These are phyloP conservation scores for Metacarcinus magister DNA, from an alignment of 2,888 invertebrate genomes.

Conservation along the genomic window DNA sequence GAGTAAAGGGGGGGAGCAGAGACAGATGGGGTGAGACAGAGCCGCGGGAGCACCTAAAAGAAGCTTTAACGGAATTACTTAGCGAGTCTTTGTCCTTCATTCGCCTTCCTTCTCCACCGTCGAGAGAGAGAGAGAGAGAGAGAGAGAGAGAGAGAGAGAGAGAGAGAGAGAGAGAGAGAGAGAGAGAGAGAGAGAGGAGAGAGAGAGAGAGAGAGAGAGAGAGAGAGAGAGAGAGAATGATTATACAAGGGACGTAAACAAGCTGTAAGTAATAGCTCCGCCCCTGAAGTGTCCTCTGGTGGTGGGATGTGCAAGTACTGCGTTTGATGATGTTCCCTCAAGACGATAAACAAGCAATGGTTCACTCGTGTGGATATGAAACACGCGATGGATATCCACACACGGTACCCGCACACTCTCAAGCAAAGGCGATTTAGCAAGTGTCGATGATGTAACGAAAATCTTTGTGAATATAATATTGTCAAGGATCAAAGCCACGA, in stretches of 20 bases:
- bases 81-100: not conserved
- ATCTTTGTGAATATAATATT: not conserved
- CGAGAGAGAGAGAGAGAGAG: conserved; percentile 22
- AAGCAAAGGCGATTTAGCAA: not conserved
- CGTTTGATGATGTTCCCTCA: not conserved
- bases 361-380: not conserved
- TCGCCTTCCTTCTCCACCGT: not conserved
- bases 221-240: not conserved
- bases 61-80: not conserved
- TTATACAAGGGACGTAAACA: no score
- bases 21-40: conserved; percentile 12
- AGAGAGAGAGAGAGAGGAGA: not conserved
- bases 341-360: not conserved
- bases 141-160: conserved; percentile 48
- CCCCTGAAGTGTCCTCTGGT: not conserved
- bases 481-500: not conserved
- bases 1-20: not conserved
- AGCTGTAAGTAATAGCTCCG: no score
- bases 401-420: not conserved
- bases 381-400: not conserved
- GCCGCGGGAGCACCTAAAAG: not conserved
- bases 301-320: not conserved
- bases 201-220: conserved; percentile 2
- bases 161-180: conserved; percentile 39
- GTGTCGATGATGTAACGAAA: not conserved